Evolutionary conservation across 2,797 vertebrate species (phyloP), one percentile per base, ranked within the genome.

Genomic region (Rhinatrema bivittatum): DNA sequence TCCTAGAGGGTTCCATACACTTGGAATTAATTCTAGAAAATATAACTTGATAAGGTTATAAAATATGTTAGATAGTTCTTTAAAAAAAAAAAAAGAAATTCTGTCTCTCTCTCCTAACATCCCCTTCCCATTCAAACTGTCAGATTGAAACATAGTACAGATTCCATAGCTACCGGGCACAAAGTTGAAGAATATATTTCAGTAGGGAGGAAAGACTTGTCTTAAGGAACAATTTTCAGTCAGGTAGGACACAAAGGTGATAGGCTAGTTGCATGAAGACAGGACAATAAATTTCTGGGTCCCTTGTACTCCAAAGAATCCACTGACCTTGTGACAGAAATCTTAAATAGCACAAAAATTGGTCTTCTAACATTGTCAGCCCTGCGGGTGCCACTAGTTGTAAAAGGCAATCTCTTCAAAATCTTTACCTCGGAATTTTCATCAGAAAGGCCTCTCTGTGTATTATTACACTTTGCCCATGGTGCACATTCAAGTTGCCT

Each of bases 261-360:
- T 9, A 15, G 14, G 9, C 31, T 7, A 30, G 18, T n/a, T 23
- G 36, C 42, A 2, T 10, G 6, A 42, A 22, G 7, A 4, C 4
- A 32, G 15, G 10, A 8, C 6, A 29, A 18, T 11, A 29, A 42
- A 44, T 26, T 19, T 5, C n/a, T 29, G 5, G 15, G 11, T 36
- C 5, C 12, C 11, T 15, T 31, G 28, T 29, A 23, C 39, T 54
- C 32, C 8, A 20, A 38, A 59, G 7, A 54, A 41, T 39, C 40
- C 59, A 42, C 24, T 36, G 9, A 33, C 13, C 9, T 57, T 20
- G 3, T 13, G 3, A 4, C 24, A 20, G 9, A 56, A 60, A 60
- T 38, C 9, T 50, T 45, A 56, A 72, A 69, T 39, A 63, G 14
- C 24, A 50, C 18, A 23, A 39, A 74, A 71, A 64, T 35, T 43